phyloP scores from a whole-genome alignment of 1,140 invertebrate species.

The Rhizoglyphus robini region DNA sequence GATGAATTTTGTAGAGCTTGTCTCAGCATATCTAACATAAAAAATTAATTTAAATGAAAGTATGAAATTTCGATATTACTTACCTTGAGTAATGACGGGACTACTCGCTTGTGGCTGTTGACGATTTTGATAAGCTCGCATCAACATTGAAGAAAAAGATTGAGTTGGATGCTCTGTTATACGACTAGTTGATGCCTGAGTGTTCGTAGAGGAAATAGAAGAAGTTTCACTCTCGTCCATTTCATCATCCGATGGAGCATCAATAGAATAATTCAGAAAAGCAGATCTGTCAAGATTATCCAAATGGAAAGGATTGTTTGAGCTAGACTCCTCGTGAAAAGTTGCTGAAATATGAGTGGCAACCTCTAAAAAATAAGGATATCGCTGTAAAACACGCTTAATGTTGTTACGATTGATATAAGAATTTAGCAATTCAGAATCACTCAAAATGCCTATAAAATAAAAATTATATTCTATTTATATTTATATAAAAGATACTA shows the following conservation, averaged over 20 bases:
- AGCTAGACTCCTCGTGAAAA: constrained; percentile 20
- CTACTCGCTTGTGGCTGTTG: neutral
- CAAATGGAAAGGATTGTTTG: neutral
- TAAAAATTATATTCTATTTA: too few species aligned
- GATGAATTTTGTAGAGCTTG: neutral
- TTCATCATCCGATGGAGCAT: constrained; percentile 20
- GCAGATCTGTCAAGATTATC: neutral
- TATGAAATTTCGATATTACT: neutral
- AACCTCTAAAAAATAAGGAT: constrained; percentile 22
- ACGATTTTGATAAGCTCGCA: neutral
- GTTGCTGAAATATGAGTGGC: constrained; percentile 19
- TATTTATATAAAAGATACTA: too few species aligned
- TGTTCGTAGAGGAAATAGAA: neutral
- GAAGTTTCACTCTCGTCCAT: constrained; percentile 15
- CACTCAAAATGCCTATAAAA: constrained; percentile 19
- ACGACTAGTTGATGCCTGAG: neutral
- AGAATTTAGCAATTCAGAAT: constrained; percentile 12
- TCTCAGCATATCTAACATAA: neutral
- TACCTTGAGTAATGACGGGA: neutral
- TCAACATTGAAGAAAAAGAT: neutral
- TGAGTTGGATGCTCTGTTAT: neutral
- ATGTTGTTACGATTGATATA: constrained; percentile 10
- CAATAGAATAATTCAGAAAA: constrained; percentile 17
- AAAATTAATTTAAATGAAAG: neutral
- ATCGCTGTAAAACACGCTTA: constrained; percentile 16